Base-by-base conservation (phyloP, 35 echinoderm and acorn worm genomes). In the Patiria miniata region DNA sequence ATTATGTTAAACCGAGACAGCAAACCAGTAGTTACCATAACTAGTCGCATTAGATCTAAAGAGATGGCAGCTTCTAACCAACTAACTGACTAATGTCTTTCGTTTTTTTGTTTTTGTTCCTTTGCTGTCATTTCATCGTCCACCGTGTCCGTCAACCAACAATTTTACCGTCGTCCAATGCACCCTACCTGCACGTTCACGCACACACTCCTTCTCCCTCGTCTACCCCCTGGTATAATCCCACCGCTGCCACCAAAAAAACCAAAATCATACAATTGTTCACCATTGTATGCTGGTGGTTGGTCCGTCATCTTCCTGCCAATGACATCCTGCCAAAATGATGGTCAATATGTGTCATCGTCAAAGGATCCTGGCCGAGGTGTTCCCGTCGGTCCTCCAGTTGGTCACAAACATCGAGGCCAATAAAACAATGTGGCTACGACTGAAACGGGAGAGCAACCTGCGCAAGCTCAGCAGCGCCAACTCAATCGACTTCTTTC, bases 401-500 rank as follows among this genome's bases (percentile, higher is more conserved):
- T 59, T 99, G 36, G 86, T 92, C 8, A 90, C 94, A 18, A 80
- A 77, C 15, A 86, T 99, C 22, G 86, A 92, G 26, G 23, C 40
- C 55, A 99, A 99, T 80, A 88, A 91, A 14, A 54, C 38, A 1
- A 99, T 99, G 96, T 99, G 96, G 96, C 85, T 69, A 2, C 88
- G 83, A 23, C 78, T 99, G 29, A 36, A 83, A 26, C 52, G 82
- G 5, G 96, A 99, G 61, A 99, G 84, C 51, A 83, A 86, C 42
- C 65, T 85, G 50, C 85, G 96, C 40, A 83, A 88, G 42, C 87
- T 99, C 5, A 99, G 96, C 85, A 99, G 96, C 87, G 91, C 96
- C 55, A 99, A 99, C 73, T 99, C 96, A 1, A 61, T 99, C 10
- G 96, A 99, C 68, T 99, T 99, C 83, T 99, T 99, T 80, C 54